phyloP scores from a whole-genome alignment of 2,888 invertebrate genomes.

The Hyalella azteca region DNA sequence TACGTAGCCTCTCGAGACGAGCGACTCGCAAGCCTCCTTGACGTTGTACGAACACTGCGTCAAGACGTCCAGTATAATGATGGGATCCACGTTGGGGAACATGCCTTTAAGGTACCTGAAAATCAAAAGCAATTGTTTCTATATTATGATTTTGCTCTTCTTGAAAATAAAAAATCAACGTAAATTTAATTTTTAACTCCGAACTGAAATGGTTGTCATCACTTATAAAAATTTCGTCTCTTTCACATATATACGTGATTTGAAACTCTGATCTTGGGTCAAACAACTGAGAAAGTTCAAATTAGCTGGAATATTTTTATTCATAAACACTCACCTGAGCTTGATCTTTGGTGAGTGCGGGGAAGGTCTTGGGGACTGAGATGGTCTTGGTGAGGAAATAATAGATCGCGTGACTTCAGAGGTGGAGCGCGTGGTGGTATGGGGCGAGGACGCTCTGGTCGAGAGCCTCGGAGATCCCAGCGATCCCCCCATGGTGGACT shows the following conservation, averaged over 20 bases:
- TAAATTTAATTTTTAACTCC: no score
- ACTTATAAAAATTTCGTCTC: no score
- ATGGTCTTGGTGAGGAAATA: constrained; percentile 48
- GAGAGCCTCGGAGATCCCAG: constrained; percentile 55
- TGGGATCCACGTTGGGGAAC: constrained; percentile 89
- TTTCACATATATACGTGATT: no score
- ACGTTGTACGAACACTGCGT: constrained; percentile 89
- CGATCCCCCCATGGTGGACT: constrained; percentile 44
- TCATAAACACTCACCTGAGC: constrained; percentile 74
- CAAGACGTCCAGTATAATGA: constrained; percentile 80
- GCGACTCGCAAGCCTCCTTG: constrained; percentile 81
- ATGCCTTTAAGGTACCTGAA: constrained; percentile 88
- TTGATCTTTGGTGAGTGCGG: constrained; percentile 92
- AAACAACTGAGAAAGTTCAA: no score
- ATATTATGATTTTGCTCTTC: no score
- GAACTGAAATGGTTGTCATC: no score
- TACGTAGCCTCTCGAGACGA: constrained; percentile 80
- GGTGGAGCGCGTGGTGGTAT: constrained; percentile 49
- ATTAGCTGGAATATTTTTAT: no score
- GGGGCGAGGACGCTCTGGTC: constrained; percentile 54
- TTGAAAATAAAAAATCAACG: no score
- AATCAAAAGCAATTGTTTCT: no score
- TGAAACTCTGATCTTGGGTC: no score
- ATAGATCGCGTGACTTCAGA: constrained; percentile 56
- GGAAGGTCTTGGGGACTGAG: constrained; percentile 61